Base-by-base conservation (phyloP, 2,113 vertebrate genomes). In the Phyllostomus discolor region DNA sequence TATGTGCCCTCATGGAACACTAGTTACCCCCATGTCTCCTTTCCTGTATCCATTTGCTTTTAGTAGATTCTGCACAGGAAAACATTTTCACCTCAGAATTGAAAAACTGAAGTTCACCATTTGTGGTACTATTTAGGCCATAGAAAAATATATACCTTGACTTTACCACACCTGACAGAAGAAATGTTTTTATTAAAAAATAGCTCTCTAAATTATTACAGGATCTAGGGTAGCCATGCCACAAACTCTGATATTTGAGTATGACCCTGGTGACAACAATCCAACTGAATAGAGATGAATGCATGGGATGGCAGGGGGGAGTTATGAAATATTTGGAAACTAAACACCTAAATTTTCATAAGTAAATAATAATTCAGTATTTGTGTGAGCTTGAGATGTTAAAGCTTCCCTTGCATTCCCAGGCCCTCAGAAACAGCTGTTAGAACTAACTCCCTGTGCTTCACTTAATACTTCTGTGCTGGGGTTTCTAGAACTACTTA, bases 311-410 rank as follows among this genome's bases (percentile, higher is more conserved):
- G 48, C 48, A 15, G 48, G 22, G 43, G 69, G 19, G 20, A 69
- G 33, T 85, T 93, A 59, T 89, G 54, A 96, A 93, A 85, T 91
- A 26, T 88, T 93, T 89, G 85, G 79, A 95, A 97, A 84, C n/a
- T 89, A 94, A 94, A 64, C 19, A 64, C 70, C 64, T 83, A 83
- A 14, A 50, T 94, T 97, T 94, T 95, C 28, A 52, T 90, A 93
- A 84, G 73, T 91, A 91, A 97, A 88, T 88, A 83, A 67, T 90
- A 88, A 92, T 94, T 97, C 46, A 90, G 41, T 86, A 86, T 57
- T 80, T 73, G 20, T 92, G 24, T 92, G 70, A 95, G 22, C 52
- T 90, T 88, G 95, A 54, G 66, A 89, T 96, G 54, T 75, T 73
- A 92, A 84, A 84, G 22, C 5, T 88, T 84, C 88, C 26, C n/a